These are phyloP conservation scores for Drosophila asahinai DNA, from an alignment of 1,140 invertebrate genomes.

Conservation along the genomic window DNA sequence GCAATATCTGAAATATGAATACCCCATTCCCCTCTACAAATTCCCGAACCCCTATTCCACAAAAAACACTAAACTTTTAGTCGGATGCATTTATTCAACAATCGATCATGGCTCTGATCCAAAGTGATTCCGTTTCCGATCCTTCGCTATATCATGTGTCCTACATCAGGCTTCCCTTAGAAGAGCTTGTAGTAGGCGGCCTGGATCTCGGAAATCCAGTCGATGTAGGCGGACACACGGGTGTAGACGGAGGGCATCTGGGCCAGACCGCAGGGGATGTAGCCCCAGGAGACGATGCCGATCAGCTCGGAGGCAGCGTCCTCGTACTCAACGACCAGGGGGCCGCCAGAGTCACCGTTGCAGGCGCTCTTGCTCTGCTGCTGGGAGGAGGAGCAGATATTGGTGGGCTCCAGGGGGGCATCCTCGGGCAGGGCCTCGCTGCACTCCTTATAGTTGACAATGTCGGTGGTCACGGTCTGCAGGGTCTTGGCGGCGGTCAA, in stretches of 20 bases:
- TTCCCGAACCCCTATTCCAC: neutral
- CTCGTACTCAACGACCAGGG: constrained; percentile 86
- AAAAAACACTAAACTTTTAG: constrained; percentile 5
- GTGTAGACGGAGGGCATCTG: constrained; percentile 90
- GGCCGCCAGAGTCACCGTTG: constrained; percentile 89
- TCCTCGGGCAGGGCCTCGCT: constrained; percentile 46
- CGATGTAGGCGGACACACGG: constrained; percentile 87
- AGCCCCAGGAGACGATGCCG: constrained; percentile 92
- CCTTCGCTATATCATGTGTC: neutral
- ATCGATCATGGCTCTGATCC: constrained; percentile 38
- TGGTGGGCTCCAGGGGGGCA: constrained; percentile 78
- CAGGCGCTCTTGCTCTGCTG: constrained; percentile 87
- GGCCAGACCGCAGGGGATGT: constrained; percentile 88
- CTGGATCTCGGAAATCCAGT: constrained; percentile 71
- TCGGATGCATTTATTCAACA: constrained; percentile 48
- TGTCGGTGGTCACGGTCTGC: constrained; percentile 80
- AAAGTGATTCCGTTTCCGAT: constrained; percentile 17
- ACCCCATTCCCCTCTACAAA: neutral
- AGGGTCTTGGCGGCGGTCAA: constrained; percentile 72
- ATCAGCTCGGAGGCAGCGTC: constrained; percentile 82
- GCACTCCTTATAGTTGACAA: constrained; percentile 76
- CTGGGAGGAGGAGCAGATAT: constrained; percentile 88
- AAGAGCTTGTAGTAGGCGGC: constrained; percentile 63
- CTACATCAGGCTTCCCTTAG: constrained; percentile 28
- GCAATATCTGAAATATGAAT: too few relatives aligned